Base-by-base conservation (phyloP, 2,888 invertebrate genomes). In the Sarcophaga subvicina region DNA sequence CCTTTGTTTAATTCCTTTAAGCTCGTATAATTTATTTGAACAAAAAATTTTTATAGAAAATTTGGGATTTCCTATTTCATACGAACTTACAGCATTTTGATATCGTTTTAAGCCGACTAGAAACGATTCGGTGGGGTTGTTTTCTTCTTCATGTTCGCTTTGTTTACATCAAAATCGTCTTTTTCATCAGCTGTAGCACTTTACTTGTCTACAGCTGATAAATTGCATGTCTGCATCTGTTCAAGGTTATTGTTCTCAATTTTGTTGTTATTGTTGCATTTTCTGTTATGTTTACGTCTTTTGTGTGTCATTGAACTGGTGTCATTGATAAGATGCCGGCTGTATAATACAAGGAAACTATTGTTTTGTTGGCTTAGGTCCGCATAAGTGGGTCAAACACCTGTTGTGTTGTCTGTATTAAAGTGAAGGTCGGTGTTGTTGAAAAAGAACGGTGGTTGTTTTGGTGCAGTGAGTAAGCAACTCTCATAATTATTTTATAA, bases 221-320 rank as follows among this genome's bases (percentile, higher is more conserved):
- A 54, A 79, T 75, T 70, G 83, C 75, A 78, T 78, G 79, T 12
- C 70, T 81, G 81, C 76, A 82, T 80, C 70, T 80, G 69, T 60
- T 70, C 54, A 62, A 37, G 78, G 64, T 67, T 82, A 64, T 73
- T 70, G 64, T 80, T 80, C 73, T 60, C 37, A 37, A 37, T 54
- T 17, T 54, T 54, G 54, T 14, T 54, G 37, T 12, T 14, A 47
- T 67, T 71, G 49, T 72, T 67, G 37, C 49, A 66, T 66, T 67
- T 83, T 27, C 59, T 67, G 17, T 71, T 63, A 72, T 80, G 37
- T 27, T 12, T 45, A 27, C 72, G 63, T 14, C 49, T 66, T 4
- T 67, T 27, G 17, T n/a, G 70, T 72, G 76, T 80, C 73, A 85
- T 60, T 84, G 80, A 86, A 80, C 80, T 79, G 60, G 6, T 63